Conservation (phyloP, 1,140 invertebrate species). For the Formica selysi region DNA sequence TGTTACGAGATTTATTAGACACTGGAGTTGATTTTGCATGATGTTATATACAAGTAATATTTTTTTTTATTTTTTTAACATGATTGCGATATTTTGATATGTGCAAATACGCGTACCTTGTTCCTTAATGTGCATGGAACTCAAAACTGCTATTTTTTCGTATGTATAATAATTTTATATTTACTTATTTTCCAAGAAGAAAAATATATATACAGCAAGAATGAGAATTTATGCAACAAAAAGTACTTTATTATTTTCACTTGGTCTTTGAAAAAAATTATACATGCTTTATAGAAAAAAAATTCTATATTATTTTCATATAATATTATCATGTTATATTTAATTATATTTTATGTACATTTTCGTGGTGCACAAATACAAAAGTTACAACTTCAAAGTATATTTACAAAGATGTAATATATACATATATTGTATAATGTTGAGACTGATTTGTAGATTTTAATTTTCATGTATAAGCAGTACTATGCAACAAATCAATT, state of each 20-base stretch:
- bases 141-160: not conserved
- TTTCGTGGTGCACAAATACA: constrained; percentile 11
- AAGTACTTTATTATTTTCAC: constrained; percentile 64
- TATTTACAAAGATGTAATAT: constrained; percentile 1
- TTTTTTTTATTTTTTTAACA: not conserved
- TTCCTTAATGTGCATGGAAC: not conserved
- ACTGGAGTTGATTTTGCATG: constrained; percentile 90
- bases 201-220: constrained; percentile 2
- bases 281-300: constrained; percentile 1
- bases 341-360: constrained; percentile 8
- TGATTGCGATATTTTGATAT: not conserved
- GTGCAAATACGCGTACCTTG: not conserved
- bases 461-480: not conserved
- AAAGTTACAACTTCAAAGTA: constrained; percentile 3
- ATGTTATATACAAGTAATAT: constrained; percentile 57
- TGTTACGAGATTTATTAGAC: constrained; percentile 88
- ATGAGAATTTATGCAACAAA: constrained; percentile 48
- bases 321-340: constrained; percentile 14
- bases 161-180: constrained; percentile 6
- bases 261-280: not conserved
- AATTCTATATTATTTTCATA: constrained; percentile 27
- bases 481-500: constrained; percentile 1
- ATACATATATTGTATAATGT: constrained; percentile 20
- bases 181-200: constrained; percentile 13
- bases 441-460: constrained; percentile 34